These are phyloP conservation scores for Synanthedon vespiformis DNA, from an alignment of 2,888 invertebrate species.

Conservation along the genomic window DNA sequence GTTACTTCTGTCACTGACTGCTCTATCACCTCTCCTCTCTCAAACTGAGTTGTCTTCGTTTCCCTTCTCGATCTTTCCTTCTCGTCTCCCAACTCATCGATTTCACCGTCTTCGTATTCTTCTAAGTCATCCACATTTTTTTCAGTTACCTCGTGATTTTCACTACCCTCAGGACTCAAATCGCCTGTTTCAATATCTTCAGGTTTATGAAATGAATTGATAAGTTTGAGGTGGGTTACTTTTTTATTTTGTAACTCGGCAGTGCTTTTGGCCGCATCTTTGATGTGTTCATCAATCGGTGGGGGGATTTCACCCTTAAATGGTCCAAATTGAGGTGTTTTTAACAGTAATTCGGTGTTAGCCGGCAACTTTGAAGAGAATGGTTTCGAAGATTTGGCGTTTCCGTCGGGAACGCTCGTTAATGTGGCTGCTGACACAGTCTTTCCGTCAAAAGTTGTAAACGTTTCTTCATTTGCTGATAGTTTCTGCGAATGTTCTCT, in stretches of 20 bases:
- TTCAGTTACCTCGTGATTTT: conserved; percentile 22
- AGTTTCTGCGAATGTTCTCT: conserved; percentile 62
- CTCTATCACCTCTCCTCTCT: conserved; percentile 33
- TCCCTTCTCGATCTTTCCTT: conserved; percentile 33
- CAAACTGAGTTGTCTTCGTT: conserved; percentile 39
- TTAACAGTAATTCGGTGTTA: conserved; percentile 70
- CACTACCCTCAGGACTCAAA: conserved; percentile 33
- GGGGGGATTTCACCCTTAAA: conserved; percentile 80
- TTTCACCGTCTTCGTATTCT: conserved; percentile 19
- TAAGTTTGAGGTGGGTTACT: conserved; percentile 49
- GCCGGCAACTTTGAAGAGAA: conserved; percentile 56
- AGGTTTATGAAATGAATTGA: conserved; percentile 30
- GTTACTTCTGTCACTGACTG: conserved; percentile 27
- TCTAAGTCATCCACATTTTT: conserved; percentile 9
- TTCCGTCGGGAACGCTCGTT: conserved; percentile 66
- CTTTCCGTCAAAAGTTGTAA: conserved; percentile 83
- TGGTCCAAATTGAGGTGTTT: conserved; percentile 80
- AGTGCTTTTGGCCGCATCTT: conserved; percentile 7
- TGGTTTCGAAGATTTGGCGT: conserved; percentile 23
- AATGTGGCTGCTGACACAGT: conserved; percentile 75
- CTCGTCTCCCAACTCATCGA: conserved; percentile 18
- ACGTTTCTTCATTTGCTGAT: conserved; percentile 47
- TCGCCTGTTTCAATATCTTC: conserved; percentile 23
- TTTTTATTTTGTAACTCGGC: conserved; percentile 13
- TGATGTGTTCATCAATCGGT: conserved; percentile 32